phyloP scores from a whole-genome alignment of 2,797 vertebrate species.

The Crenichthys baileyi region DNA sequence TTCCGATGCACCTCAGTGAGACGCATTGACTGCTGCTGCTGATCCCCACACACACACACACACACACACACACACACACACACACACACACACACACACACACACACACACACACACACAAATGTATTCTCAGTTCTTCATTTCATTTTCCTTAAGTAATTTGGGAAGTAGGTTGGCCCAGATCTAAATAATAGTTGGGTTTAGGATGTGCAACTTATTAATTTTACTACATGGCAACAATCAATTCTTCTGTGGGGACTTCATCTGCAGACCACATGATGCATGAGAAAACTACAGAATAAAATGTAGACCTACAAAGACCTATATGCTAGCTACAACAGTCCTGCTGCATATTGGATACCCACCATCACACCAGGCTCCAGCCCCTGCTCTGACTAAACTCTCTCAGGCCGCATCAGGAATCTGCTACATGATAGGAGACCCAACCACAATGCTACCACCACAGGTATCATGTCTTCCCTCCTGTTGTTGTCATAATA shows the following conservation, averaged over 20 bases:
- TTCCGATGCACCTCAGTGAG: constrained; percentile 87
- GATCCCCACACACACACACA: constrained; percentile 45
- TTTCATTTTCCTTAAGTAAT: too few species aligned
- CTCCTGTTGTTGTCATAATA: background rate
- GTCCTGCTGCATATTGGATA: background rate
- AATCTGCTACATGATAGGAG: background rate
- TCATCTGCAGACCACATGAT: too few species aligned
- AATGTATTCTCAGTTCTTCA: background rate
- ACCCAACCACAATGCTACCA: background rate
- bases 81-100: background rate
- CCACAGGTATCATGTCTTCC: background rate
- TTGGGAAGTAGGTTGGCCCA: background rate
- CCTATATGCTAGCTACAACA: too few species aligned
- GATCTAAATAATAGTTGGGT: background rate
- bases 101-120: constrained; percentile 1
- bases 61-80: constrained; percentile 13
- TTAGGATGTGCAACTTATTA: background rate
- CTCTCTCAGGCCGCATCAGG: background rate
- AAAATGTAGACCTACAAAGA: too few species aligned
- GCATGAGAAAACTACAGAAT: too few species aligned
- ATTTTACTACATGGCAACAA: too few species aligned
- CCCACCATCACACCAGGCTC: background rate
- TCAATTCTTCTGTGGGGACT: too few species aligned
- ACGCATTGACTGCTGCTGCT: constrained; percentile 86
- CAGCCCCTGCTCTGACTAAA: background rate